These are phyloP conservation scores for Pipra filicauda DNA, from an alignment of 2,113 vertebrate genomes.

Conservation along the genomic window DNA sequence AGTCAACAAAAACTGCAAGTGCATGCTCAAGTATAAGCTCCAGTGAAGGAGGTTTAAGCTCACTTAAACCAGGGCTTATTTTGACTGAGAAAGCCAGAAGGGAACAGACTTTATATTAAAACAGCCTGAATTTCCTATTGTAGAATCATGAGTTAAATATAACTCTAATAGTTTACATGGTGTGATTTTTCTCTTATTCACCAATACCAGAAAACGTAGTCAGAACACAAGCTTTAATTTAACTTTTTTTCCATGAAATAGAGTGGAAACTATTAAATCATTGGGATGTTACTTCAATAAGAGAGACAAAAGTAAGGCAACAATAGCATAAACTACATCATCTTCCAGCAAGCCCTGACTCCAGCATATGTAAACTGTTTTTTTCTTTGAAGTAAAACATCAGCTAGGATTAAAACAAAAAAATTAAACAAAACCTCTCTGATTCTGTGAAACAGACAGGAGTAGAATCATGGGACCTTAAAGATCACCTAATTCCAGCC, in stretches of 20 bases:
- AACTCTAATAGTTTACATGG: neutral
- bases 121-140: neutral
- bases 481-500: accelerated
- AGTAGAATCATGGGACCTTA: neutral
- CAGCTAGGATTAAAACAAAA: neutral
- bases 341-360: neutral
- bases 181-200: neutral
- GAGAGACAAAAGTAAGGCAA: neutral
- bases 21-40: neutral
- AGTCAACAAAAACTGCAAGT: conserved; percentile 34
- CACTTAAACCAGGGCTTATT: conserved; percentile 28
- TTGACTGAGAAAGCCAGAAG: neutral
- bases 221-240: neutral
- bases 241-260: neutral
- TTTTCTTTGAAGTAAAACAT: neutral
- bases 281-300: neutral
- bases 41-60: conserved; percentile 28
- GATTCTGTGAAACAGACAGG: neutral
- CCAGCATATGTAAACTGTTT: neutral
- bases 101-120: neutral
- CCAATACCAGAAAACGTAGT: neutral
- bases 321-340: neutral
- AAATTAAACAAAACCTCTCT: neutral
- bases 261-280: neutral
- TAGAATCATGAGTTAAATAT: neutral